Evolutionary conservation across 2,113 vertebrate genomes (phyloP), one percentile per base, ranked within the genome.

Genomic region (Heterocephalus glaber): DNA sequence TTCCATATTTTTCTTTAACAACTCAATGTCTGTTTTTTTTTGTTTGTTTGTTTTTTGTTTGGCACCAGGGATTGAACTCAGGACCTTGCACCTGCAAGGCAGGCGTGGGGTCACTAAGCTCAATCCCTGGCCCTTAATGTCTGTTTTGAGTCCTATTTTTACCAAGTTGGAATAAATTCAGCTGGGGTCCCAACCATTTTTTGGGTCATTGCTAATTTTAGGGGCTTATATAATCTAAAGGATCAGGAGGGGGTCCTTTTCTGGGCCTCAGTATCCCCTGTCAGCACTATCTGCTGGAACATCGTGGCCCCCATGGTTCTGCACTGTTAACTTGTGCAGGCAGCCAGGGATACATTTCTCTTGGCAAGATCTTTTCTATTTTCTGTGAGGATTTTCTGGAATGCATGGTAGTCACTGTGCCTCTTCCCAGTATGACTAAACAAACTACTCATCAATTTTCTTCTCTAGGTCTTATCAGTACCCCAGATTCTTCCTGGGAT

Each of bases 81-180:
- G n/a, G n/a, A n/a, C n/a, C n/a, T n/a, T n/a, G n/a, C n/a, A n/a
- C n/a, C n/a, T n/a, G n/a, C n/a, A n/a, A n/a, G n/a, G n/a, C n/a
- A n/a, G n/a, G n/a, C n/a, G n/a, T n/a, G n/a, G n/a, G n/a, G n/a
- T n/a, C n/a, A n/a, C n/a, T n/a, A n/a, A n/a, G n/a, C n/a, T n/a
- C n/a, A n/a, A n/a, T n/a, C n/a, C n/a, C n/a, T n/a, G n/a, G n/a
- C n/a, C n/a, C n/a, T 86, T 82, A 89, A 94, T 89, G 61, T 91
- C 54, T 95, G 41, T 84, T 84, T 66, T 66, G 22, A 89, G 60
- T 14, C 41, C 60, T 86, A 77, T 86, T 96, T 72, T 92, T 58
- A 90, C 47, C n/a, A 68, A 41, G 47, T 54, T 90, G 56, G 61
- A 95, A 94, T 96, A 90, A 93, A 86, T 93, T 91, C 86, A 58